Base-by-base conservation (phyloP, 2,113 vertebrate genomes). In the Halichoeres trimaculatus region DNA sequence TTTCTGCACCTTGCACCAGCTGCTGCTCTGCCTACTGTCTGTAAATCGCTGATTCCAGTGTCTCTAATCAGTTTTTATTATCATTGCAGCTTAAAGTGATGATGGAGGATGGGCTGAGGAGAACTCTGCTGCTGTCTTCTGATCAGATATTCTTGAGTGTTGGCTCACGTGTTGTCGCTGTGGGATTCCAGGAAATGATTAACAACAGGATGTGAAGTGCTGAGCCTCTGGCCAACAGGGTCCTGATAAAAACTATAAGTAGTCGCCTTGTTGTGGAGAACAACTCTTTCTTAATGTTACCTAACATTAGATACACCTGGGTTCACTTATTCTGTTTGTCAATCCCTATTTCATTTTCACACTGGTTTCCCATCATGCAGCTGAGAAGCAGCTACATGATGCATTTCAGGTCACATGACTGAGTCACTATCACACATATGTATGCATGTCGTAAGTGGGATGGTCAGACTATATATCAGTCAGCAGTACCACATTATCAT, bases 141-240 rank as follows among this genome's bases (percentile, higher is more conserved):
- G 50, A 66, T 52, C 30, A 48, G n/a, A 59, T 19, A 51, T 53
- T 51, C 56, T 24, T 54, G 41, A 58, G 20, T 19, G 5, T 38
- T n/a, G 24, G 53, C 47, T 75, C 60, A 51, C 41, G 3, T 64
- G 61, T 20, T 10, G 26, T 40, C 8, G 23, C 30, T 50, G 43
- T 12, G 16, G n/a, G 50, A 45, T 78, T 75, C 78, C 30, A 64
- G 71, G 56, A 72, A 75, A 74, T 71, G 11, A 81, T 75, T 71
- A 36, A 78, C 74, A 48, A 19, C 8, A 2, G 19, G 54, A 75
- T 78, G 66, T 10, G 17, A 81, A 19, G 50, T 17, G 17, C 58
- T 26, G 22, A 43, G 38, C 52, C 68, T 43, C 62, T 16, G 5
- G 4, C 41, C 38, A 35, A 14, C 52, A 63, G 69, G 43, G 68